These are phyloP conservation scores for Stichopus chloronotus DNA, from an alignment of 35 echinoderm and acorn worm species.

Conservation along the genomic window DNA sequence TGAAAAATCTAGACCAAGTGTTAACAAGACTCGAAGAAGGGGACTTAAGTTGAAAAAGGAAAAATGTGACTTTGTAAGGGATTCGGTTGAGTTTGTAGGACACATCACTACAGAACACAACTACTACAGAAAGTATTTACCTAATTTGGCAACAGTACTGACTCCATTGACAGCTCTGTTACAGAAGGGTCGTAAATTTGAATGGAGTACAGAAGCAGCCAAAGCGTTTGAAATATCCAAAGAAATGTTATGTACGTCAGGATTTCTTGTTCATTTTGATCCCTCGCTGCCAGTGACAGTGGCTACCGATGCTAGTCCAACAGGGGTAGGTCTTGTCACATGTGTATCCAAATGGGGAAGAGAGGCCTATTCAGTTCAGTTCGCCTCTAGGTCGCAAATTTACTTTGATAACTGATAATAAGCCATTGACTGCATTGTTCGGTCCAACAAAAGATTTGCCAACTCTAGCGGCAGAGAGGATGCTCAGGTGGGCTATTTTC, in stretches of 20 bases:
- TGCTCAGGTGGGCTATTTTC: too few species aligned
- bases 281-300: not conserved
- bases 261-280: slow-evolving; percentile 2
- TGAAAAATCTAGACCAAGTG: too few species aligned
- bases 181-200: slow-evolving; percentile 50
- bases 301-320: not conserved
- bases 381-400: not conserved
- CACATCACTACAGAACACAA: slow-evolving; percentile 52
- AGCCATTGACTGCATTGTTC: slow-evolving; percentile 49
- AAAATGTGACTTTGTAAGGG: slow-evolving; percentile 55
- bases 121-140: too few species aligned
- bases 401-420: slow-evolving; percentile 56
- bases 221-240: slow-evolving; percentile 39
- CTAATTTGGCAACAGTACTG: slow-evolving; percentile 38
- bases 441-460: slow-evolving; percentile 57
- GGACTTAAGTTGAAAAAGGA: slow-evolving; percentile 53
- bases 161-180: slow-evolving; percentile 31
- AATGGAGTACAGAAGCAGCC: slow-evolving; percentile 2
- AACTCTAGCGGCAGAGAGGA: slow-evolving; percentile 50
- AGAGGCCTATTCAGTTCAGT: not conserved
- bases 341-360: not conserved
- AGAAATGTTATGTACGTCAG: slow-evolving; percentile 23
- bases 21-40: too few species aligned
- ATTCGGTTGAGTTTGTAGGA: slow-evolving; percentile 51
- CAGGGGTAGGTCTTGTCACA: not conserved